Base-by-base conservation (phyloP, 2,888 invertebrate species). In the Acrobasis repandana region DNA sequence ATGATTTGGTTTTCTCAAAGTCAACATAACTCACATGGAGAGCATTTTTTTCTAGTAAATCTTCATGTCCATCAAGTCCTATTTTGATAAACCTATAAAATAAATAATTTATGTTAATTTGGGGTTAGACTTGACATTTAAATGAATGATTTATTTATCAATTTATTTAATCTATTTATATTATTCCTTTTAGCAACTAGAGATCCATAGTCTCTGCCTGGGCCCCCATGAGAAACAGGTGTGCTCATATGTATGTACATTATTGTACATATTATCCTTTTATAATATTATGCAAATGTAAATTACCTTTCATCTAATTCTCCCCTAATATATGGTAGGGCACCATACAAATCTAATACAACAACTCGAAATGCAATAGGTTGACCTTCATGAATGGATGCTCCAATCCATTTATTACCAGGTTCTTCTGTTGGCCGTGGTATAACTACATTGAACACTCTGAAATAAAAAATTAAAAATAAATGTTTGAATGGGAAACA, bases 361-460 rank as follows among this genome's bases (percentile, higher is more conserved):
- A 90, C 93, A 65, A 95, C 92, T 65, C 85, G 88, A 74, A 96
- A 94, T 61, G 86, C 83, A 9, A 95, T 92, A 77, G 94, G 93
- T 75, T 95, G 93, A 0, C 94, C 95, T 71, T 94, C 89, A 58
- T 90, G 75, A 28, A 94, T 84, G 62, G 83, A 80, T 48, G 90
- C 72, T 1, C 95, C 95, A 61, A 93, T 75, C 95, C 95, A 95
- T 66, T 86, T 84, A 67, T 90, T 82, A 3, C 91, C 88, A 0
- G 87, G 86, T 58, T 88, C 81, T 58, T 90, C 89, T 38, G 90
- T 88, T 9, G 93, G 93, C 71, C 93, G 92, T 48, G 94, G 94
- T 52, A 96, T 93, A 5, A 95, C 95, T 11, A 95, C 94, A 84
- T 96, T 95, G 74, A 96, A 96, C 28, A 93, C 92, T 72, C 94